Conservation (phyloP, 2,113 vertebrate species). For the Ranitomeya imitator region DNA sequence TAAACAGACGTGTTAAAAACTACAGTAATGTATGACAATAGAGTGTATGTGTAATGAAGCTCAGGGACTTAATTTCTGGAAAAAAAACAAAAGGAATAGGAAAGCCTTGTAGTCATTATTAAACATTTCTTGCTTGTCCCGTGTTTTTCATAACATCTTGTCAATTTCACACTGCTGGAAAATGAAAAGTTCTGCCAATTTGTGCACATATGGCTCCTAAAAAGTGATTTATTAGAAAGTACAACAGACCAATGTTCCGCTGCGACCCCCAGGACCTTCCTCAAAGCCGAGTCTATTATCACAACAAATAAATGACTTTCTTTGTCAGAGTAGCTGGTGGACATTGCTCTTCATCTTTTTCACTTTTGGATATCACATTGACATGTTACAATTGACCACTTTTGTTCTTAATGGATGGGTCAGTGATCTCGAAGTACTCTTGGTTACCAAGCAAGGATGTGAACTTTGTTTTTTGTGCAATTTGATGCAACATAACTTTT, state of each 20-base stretch:
- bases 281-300: neutral
- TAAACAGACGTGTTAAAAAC: neutral
- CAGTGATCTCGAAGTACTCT: constrained; percentile 1
- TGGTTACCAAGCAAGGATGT: neutral
- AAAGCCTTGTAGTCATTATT: neutral
- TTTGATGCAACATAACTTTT: neutral
- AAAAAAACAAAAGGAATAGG: neutral
- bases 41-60: neutral
- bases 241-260: constrained; percentile 16
- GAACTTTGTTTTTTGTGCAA: neutral
- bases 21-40: neutral
- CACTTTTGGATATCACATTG: constrained; percentile 9
- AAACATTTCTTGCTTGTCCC: neutral
- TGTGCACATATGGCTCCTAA: neutral
- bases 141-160: constrained; percentile 36
- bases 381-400: neutral
- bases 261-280: constrained; percentile 15
- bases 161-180: constrained; percentile 36
- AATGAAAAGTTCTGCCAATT: constrained; percentile 36
- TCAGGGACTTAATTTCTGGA: neutral
- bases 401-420: neutral
- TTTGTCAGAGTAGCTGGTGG: constrained; percentile 1
- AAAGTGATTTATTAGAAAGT: constrained; percentile 31
- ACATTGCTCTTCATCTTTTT: neutral
- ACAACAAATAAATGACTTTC: constrained; percentile 16